phyloP scores from a whole-genome alignment of 2,113 vertebrate species.

The Protobothrops flavoviridis region DNA sequence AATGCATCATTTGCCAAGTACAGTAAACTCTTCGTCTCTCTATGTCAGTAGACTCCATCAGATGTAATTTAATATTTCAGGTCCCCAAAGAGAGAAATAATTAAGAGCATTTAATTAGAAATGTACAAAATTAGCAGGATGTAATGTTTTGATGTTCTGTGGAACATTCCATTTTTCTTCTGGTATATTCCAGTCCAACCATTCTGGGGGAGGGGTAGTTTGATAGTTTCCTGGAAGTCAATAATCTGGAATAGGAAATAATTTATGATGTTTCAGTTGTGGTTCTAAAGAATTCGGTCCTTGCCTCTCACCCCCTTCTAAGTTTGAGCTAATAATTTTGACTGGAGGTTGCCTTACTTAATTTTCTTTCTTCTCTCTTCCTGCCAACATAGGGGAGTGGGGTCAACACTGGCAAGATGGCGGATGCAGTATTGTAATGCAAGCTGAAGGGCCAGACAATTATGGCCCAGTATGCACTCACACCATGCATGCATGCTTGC shows the following conservation, averaged over 20 bases:
- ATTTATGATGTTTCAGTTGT: neutral
- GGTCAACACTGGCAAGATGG: neutral
- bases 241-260: neutral
- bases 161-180: neutral
- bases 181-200: neutral
- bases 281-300: neutral
- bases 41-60: neutral
- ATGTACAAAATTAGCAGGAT: neutral
- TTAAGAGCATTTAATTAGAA: neutral
- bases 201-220: neutral
- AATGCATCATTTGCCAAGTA: neutral
- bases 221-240: neutral
- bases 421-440: neutral
- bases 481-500: neutral
- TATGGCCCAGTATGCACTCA: neutral
- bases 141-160: neutral
- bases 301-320: neutral
- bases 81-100: neutral
- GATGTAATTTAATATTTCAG: neutral
- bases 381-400: neutral
- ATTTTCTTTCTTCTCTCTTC: neutral
- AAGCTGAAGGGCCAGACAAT: neutral
- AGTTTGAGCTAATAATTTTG: neutral
- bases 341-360: neutral
- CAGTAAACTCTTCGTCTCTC: neutral